Base-by-base conservation (phyloP, 2,113 vertebrate species). In the Micromys minutus region DNA sequence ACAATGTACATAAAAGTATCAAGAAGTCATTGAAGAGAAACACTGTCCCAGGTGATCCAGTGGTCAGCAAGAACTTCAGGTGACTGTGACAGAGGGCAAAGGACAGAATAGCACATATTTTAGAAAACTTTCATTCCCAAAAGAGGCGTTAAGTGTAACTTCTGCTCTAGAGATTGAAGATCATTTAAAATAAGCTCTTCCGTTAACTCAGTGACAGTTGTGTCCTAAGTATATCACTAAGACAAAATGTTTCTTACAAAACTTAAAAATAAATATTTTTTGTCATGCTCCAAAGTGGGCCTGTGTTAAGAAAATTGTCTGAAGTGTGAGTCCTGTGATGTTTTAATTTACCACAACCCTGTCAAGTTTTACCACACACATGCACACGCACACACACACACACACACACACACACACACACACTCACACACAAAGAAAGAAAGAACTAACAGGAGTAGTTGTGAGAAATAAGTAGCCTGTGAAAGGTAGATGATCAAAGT, bases 261-360 rank as follows among this genome's bases (percentile, higher is more conserved):
- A 65, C n/a, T 79, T 85, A 61, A 91, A 81, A 63, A 87, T 77
- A 76, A 52, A 50, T 34, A 45, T 71, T 72, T 34, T 87, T 95
- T 88, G 6, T 50, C 29, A 36, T 57, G 26, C 36, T 57, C 4
- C 7, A 9, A 29, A 19, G 67, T 69, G 2, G 13, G 71, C 9
- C 29, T 75, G n/a, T 39, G 47, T 4, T n/a, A 65, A 79, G 15
- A 74, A 39, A 88, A 77, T 16, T 91, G 16, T 1, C 7, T 63
- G 34, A 77, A 72, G 0, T 6, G 7, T n/a, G 42, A 71, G 0
- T 16, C 61, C 55, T 71, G 4, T 65, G 15, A 5, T 63, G 15
- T 63, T 76, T 76, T 87, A 69, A 65, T 39, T 77, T 24, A 22
- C 17, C 24, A 9, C 39, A 24, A 21, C n/a, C 4, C 3, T 22